phyloP scores from a whole-genome alignment of 1,140 invertebrate species.

The Pentalonia nigronervosa region DNA sequence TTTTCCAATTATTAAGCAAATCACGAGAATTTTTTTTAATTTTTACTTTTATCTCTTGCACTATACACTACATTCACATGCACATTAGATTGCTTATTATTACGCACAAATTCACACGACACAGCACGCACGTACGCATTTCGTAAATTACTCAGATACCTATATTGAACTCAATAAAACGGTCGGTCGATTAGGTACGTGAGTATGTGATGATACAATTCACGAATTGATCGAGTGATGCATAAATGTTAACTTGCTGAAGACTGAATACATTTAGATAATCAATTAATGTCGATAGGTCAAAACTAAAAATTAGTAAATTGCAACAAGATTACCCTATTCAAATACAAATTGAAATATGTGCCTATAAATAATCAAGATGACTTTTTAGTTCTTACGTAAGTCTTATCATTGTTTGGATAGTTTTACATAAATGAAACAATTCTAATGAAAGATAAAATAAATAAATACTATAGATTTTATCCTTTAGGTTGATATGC shows the following conservation, averaged over 20 bases:
- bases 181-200: background rate
- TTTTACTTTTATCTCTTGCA: background rate
- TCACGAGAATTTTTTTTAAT: background rate
- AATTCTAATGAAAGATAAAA: background rate
- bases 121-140: background rate
- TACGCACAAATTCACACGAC: background rate
- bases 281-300: background rate
- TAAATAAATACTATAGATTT: background rate
- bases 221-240: background rate
- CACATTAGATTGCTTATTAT: background rate
- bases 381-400: background rate
- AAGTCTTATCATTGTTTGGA: background rate
- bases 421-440: background rate
- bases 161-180: too few relatives aligned
- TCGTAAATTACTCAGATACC: background rate
- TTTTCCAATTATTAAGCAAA: background rate
- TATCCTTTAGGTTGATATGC: background rate
- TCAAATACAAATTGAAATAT: background rate
- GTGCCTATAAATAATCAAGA: background rate
- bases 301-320: background rate
- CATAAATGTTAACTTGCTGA: background rate
- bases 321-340: background rate
- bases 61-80: background rate
- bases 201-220: background rate
- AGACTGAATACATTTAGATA: background rate